Conservation (phyloP, 2,113 vertebrate genomes). For the Athene cunicularia region DNA sequence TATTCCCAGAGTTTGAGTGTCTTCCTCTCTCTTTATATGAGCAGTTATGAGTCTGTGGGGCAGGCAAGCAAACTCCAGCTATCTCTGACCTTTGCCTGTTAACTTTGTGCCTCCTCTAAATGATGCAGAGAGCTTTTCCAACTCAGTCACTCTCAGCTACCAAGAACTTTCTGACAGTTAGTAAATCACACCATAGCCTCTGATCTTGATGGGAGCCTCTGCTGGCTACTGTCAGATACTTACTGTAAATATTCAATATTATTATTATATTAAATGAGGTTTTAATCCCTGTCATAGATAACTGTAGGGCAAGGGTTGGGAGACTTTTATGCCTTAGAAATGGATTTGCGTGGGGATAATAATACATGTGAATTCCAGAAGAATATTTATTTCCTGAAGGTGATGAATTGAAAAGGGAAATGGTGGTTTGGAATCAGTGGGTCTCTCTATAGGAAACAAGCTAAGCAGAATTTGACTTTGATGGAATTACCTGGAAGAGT, state of each 20-base stretch:
- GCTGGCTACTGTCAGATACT: not conserved
- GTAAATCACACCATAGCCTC: slow-evolving; percentile 4
- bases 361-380: not conserved
- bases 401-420: not conserved
- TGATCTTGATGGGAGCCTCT: slow-evolving; percentile 4
- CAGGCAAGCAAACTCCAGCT: slow-evolving; percentile 4
- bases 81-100: slow-evolving; percentile 28
- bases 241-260: not conserved
- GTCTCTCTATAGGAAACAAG: not conserved
- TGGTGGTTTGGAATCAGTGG: not conserved
- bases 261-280: not conserved
- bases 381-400: not conserved
- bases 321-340: not conserved
- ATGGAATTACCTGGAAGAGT: slow-evolving; percentile 5
- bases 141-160: not conserved
- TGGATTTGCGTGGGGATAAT: not conserved
- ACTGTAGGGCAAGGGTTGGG: not conserved
- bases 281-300: not conserved
- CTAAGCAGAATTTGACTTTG: not conserved
- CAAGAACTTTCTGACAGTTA: not conserved
- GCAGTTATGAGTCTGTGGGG: not conserved
- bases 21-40: not conserved
- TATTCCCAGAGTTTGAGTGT: not conserved
- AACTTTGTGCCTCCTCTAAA: not conserved
- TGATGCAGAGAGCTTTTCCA: not conserved